Evolutionary conservation across 2,888 invertebrate genomes (phyloP).

Genomic region (Dynastes tityus): DNA sequence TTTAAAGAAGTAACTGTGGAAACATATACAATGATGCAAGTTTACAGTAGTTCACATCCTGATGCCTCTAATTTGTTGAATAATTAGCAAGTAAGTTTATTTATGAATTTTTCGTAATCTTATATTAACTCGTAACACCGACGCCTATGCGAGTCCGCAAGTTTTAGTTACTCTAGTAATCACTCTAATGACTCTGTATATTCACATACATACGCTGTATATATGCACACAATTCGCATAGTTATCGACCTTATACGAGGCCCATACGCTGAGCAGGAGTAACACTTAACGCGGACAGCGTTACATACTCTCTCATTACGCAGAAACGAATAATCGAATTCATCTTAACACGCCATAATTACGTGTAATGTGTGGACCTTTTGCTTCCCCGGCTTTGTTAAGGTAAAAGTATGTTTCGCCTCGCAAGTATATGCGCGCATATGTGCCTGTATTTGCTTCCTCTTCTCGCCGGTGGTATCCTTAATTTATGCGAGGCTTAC

Average conservation of each 20-base stretch:
- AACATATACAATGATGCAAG: too few species aligned
- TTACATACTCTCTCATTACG: constrained; percentile 46
- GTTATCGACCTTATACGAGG: not conserved
- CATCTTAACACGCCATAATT: constrained; percentile 52
- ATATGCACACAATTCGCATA: not conserved
- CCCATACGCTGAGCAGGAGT: not conserved
- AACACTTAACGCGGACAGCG: not conserved
- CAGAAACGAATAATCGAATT: constrained; percentile 43
- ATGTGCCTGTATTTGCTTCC: not conserved
- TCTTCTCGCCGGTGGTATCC: not conserved
- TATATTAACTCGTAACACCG: too few species aligned
- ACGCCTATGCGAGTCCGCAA: too few species aligned
- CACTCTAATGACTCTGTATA: too few species aligned
- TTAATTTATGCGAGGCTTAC: constrained; percentile 36
- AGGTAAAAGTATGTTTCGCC: too few species aligned
- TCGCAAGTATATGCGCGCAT: not conserved
- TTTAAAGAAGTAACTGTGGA: too few species aligned
- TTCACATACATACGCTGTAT: too few species aligned
- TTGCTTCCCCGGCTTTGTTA: not conserved
- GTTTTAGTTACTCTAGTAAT: too few species aligned
- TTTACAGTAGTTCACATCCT: too few species aligned
- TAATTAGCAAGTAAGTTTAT: too few species aligned
- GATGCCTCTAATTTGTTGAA: too few species aligned
- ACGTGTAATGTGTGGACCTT: constrained; percentile 32
- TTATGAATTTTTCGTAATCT: too few species aligned